Evolutionary conservation across 2,888 invertebrate genomes (phyloP).

Genomic region (Limnephilus lunatus): DNA sequence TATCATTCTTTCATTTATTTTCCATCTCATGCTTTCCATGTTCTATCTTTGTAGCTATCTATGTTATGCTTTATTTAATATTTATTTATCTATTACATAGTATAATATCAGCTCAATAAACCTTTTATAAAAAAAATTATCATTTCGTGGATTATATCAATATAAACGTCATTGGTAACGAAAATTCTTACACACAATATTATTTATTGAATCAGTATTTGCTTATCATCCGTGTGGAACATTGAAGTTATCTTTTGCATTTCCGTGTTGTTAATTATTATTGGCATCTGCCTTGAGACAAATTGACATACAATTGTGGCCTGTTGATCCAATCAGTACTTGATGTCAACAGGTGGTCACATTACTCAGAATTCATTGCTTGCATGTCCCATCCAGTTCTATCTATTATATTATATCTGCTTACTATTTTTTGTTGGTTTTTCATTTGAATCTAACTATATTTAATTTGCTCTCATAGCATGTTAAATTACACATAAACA

Average conservation of each 20-base stretch:
- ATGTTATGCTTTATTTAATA: background rate
- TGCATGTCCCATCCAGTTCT: background rate
- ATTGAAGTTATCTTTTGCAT: background rate
- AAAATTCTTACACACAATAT: background rate
- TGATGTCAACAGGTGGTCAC: background rate
- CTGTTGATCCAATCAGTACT: background rate
- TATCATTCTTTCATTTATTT: background rate
- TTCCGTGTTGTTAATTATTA: background rate
- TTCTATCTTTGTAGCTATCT: background rate
- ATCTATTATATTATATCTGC: background rate
- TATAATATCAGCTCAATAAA: background rate
- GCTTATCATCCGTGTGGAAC: background rate
- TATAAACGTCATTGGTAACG: background rate
- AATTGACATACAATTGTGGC: background rate
- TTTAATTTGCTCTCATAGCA: background rate
- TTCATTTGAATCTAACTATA: too few relatives aligned
- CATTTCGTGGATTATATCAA: background rate
- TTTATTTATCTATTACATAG: background rate
- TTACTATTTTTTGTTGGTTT: background rate
- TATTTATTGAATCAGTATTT: background rate
- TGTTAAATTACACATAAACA: background rate
- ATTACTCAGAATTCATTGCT: background rate
- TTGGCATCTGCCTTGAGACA: background rate
- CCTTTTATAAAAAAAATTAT: background rate
- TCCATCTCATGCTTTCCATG: background rate